A percentile compares a stretch with the other conserved stretches of the same genome.
phyloP scores from a whole-genome alignment of 2,113 vertebrate genomes.

The Podarcis raffonei region DNA sequence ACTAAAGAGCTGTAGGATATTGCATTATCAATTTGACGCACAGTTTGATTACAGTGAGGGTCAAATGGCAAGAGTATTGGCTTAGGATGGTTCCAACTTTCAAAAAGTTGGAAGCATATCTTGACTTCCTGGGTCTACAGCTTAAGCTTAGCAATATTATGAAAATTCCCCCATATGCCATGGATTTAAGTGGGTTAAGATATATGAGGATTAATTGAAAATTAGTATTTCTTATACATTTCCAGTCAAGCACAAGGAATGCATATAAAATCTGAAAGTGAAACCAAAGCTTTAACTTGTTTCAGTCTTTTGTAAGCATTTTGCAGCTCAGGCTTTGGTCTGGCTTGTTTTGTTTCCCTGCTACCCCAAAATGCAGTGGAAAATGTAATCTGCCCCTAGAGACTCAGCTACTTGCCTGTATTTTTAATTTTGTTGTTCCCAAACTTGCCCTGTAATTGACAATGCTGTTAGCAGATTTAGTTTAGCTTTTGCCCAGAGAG shows the following conservation, averaged over 20 bases:
- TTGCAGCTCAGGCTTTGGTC: constrained; percentile 51
- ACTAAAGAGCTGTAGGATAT: constrained; percentile 50
- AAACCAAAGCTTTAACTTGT: not conserved
- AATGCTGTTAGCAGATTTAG: constrained; percentile 29
- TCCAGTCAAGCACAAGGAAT: constrained; percentile 57
- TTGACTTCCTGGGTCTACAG: constrained; percentile 22
- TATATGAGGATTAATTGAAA: not conserved
- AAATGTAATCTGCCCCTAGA: not conserved
- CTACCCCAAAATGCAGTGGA: not conserved
- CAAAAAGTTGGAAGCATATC: not conserved
- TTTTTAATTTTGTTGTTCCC: not conserved
- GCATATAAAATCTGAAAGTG: constrained; percentile 60
- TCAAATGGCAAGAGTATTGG: constrained; percentile 17
- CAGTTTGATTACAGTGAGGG: constrained; percentile 30
- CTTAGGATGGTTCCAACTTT: constrained; percentile 17
- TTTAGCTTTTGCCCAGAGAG: constrained; percentile 60
- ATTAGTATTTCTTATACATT: constrained; percentile 2
- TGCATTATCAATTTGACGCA: constrained; percentile 44
- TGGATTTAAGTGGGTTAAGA: constrained; percentile 39
- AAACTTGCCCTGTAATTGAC: not conserved
- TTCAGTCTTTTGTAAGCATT: constrained; percentile 49
- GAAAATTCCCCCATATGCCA: constrained; percentile 48
- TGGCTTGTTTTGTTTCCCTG: not conserved
- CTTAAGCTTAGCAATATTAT: constrained; percentile 4
- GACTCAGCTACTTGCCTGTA: not conserved